Percentiles rank a stretch among this genome's conserved stretches.
Conservation (phyloP, 2,888 invertebrate genomes). For the Cantharis rustica region DNA sequence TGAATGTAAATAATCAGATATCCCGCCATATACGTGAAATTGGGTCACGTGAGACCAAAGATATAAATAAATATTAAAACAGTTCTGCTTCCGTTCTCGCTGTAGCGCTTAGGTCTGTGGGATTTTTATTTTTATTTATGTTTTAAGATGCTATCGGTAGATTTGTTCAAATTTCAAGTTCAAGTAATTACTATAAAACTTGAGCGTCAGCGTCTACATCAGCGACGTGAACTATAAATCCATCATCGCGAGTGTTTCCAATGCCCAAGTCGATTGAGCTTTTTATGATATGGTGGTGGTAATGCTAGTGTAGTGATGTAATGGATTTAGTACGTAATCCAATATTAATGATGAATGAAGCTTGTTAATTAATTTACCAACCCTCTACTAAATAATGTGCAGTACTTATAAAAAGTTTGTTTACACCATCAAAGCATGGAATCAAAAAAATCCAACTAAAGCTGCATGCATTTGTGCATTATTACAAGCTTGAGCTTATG, state of each 20-base stretch:
- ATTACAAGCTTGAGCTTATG: conserved; percentile 1
- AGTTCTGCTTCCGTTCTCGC: too few relatives aligned
- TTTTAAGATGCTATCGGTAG: too few relatives aligned
- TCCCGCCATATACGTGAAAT: too few relatives aligned
- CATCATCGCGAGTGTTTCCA: background rate
- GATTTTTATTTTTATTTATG: too few relatives aligned
- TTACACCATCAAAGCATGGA: conserved; percentile 23
- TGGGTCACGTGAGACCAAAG: too few relatives aligned
- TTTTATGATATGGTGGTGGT: background rate
- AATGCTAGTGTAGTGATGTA: conserved; percentile 4
- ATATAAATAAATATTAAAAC: too few relatives aligned
- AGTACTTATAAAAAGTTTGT: conserved; percentile 18
- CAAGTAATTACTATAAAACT: too few relatives aligned
- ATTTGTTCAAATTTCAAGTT: too few relatives aligned
- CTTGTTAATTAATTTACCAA: conserved; percentile 18
- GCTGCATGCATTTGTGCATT: conserved; percentile 24
- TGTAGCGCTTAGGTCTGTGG: too few relatives aligned
- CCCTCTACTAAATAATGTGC: conserved; percentile 17
- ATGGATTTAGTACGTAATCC: conserved; percentile 25
- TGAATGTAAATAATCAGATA: too few relatives aligned
- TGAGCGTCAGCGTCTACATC: background rate
- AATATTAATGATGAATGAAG: conserved; percentile 23
- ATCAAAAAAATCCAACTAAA: conserved; percentile 28
- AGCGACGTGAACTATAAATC: background rate
- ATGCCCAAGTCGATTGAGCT: background rate